Conservation (phyloP, 2,113 vertebrate species). For the Salvelinus alpinus region DNA sequence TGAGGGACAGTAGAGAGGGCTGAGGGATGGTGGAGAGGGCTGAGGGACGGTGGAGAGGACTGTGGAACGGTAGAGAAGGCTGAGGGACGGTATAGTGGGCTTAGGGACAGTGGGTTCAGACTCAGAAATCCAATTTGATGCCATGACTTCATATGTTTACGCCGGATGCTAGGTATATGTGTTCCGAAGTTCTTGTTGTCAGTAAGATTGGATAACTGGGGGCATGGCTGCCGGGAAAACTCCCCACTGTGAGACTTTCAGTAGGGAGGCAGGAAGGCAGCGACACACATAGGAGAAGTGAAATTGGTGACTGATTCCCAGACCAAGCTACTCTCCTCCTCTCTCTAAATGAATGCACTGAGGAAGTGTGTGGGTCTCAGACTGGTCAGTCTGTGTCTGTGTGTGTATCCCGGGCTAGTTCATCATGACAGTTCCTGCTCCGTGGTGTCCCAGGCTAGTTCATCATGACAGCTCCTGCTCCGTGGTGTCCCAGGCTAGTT, state of each 20-base stretch:
- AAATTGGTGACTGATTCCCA: constrained; percentile 14
- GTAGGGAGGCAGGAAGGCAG: background rate
- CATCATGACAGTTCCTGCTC: background rate
- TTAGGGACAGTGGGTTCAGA: background rate
- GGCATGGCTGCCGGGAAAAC: constrained; percentile 1
- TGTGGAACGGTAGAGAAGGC: too few relatives aligned
- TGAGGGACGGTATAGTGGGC: too few relatives aligned
- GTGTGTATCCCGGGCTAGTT: background rate
- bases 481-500: too few relatives aligned
- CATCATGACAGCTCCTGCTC: too few relatives aligned
- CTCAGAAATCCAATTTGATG: constrained; percentile 49
- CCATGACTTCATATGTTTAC: constrained; percentile 49
- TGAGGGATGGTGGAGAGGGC: too few relatives aligned
- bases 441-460: too few relatives aligned
- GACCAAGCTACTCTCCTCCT: background rate
- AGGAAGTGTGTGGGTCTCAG: too few relatives aligned
- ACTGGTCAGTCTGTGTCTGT: background rate
- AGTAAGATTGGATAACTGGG: constrained; percentile 5
- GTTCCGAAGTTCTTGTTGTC: constrained; percentile 32
- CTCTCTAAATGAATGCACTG: background rate
- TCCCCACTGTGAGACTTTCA: constrained; percentile 1
- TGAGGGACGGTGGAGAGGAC: too few relatives aligned
- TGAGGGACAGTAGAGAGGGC: too few relatives aligned
- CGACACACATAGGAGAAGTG: background rate
- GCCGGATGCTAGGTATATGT: background rate